Percentiles rank a stretch among this genome's conserved stretches.
phyloP scores from a whole-genome alignment of 2,888 invertebrate genomes.

The Trilocha varians region DNA sequence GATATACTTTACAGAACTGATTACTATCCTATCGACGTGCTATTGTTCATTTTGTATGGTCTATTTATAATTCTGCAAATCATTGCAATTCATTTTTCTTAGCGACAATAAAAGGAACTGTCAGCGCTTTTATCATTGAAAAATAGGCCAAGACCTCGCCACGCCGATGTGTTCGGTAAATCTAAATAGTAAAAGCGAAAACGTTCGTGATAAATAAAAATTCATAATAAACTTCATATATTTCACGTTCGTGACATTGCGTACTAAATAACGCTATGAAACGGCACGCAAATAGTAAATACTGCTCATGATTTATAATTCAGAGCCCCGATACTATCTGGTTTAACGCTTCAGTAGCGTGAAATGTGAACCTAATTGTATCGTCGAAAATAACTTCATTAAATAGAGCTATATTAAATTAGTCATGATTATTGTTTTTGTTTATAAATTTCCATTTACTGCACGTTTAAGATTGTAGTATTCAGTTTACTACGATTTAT shows the following conservation, averaged over 20 bases:
- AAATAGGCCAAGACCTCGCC: neutral
- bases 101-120: too few species aligned
- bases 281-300: neutral
- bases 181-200: neutral
- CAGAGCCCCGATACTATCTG: neutral
- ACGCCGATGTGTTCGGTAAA: neutral
- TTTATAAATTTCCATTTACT: neutral
- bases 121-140: too few species aligned
- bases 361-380: neutral
- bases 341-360: neutral
- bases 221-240: slow-evolving; percentile 3
- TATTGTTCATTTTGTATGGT: too few species aligned
- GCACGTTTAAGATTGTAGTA: too few species aligned
- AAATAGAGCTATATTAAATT: neutral
- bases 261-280: neutral
- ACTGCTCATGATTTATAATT: neutral
- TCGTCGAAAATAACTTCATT: neutral
- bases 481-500: too few species aligned
- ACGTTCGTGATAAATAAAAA: slow-evolving; percentile 3
- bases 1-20: too few species aligned
- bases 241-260: neutral
- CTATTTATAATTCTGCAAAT: too few species aligned
- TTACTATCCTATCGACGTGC: too few species aligned
- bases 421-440: neutral
- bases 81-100: too few species aligned